Evolutionary conservation across 2,797 vertebrate genomes (phyloP), one percentile per base, ranked within the genome.

Genomic region (Chloroceryle amazona): DNA sequence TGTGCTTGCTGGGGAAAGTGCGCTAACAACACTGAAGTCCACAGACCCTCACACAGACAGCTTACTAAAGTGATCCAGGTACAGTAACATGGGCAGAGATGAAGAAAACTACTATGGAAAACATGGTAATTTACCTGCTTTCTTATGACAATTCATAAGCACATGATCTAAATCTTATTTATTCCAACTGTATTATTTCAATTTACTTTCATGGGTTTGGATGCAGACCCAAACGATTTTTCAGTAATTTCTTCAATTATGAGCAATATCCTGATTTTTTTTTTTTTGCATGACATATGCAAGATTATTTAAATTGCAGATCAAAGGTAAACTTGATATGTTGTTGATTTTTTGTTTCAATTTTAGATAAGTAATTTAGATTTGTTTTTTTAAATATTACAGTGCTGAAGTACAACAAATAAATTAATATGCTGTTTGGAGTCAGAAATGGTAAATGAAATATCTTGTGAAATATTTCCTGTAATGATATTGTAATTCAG

Each of bases 21-120:
- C 73, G 72, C 89, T 78, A 35, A 37, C 75, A 82, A 29, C 51
- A 42, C 55, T 65, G 58, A 70, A 87, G 84, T 49, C 58, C 52
- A 16, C 29, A 46, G 26, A 49, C 18, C 18, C 51, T 90, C 57
- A 41, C 35, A 21, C 63, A 74, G 51, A n/a, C 52, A 75, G 51
- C 51, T 86, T 52, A 29, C 31, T 74, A 17, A 55, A 52, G 58
- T 75, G 78, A 79, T 52, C 72, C 91, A 37, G 73, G 65, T 81
- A 33, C 72, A 61, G 62, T 41, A 57, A 47, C 23, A 97, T 97
- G 97, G 82, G 67, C 15, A 61, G 76, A 42, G 81, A 76, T 37
- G 71, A 95, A 81, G 92, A 97, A 94, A 92, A 90, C 90, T 97
- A 97, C 92, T 97, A 91, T n/a, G 95, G 92, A 81, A 97, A 97